These are phyloP conservation scores for Champsocephalus esox DNA, from an alignment of 2,797 vertebrate species.

Conservation along the genomic window DNA sequence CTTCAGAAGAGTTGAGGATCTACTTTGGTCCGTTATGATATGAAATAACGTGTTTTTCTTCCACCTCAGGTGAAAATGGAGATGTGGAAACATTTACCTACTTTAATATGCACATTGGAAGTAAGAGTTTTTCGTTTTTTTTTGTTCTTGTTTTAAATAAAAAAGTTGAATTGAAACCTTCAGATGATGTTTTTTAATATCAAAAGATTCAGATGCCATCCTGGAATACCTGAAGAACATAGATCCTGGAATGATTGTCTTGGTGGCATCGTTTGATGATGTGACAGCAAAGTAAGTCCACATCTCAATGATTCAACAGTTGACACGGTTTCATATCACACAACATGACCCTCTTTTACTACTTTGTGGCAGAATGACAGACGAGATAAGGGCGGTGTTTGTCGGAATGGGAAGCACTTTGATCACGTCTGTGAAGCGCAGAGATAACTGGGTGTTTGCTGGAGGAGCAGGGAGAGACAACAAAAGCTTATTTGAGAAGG, in stretches of 20 bases:
- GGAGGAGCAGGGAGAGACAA: constrained; percentile 78
- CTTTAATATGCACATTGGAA: constrained; percentile 85
- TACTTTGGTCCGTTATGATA: neutral
- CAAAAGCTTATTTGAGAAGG: constrained; percentile 90
- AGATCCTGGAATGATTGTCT: constrained; percentile 77
- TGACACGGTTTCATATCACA: constrained; percentile 16
- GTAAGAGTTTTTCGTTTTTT: constrained; percentile 76
- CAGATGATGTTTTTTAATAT: neutral
- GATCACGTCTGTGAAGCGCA: constrained; percentile 76
- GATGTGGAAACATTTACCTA: constrained; percentile 56
- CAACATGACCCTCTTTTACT: constrained; percentile 19
- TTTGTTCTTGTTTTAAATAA: constrained; percentile 2
- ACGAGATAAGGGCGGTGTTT: constrained; percentile 80
- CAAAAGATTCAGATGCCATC: constrained; percentile 61
- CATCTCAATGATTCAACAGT: constrained; percentile 23
- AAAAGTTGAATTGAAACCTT: neutral
- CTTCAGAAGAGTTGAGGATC: neutral
- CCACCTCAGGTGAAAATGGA: constrained; percentile 76
- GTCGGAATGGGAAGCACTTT: constrained; percentile 85
- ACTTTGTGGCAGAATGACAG: constrained; percentile 84
- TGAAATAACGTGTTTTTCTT: constrained; percentile 1
- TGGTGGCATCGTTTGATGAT: constrained; percentile 89
- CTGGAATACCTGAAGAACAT: constrained; percentile 82
- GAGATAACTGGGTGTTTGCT: constrained; percentile 93
- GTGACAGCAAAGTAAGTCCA: constrained; percentile 86